Evolutionary conservation across 92 coral and sea anemone genomes (phyloP).

Genomic region (Micromussa lordhowensis): DNA sequence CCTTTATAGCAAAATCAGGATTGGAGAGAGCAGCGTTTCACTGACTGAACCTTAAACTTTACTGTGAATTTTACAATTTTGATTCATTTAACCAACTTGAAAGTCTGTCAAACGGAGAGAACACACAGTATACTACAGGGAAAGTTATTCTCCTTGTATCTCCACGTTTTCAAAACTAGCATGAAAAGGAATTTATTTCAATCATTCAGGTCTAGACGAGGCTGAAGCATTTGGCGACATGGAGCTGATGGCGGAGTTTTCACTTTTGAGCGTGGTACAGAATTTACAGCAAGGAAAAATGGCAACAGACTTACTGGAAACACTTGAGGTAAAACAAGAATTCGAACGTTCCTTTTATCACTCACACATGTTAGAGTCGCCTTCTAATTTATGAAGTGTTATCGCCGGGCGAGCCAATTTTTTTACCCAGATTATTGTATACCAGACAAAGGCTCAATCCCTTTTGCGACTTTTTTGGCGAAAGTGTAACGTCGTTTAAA

Average conservation of each 20-base stretch:
- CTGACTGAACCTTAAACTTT: not conserved
- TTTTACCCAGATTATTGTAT: too few species aligned
- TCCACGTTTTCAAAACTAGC: not conserved
- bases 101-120: not conserved
- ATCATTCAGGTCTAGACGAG: conserved; percentile 72
- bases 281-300: conserved; percentile 84
- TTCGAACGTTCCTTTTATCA: not conserved
- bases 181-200: not conserved
- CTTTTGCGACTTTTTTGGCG: too few species aligned
- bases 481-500: too few species aligned
- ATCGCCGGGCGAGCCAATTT: not conserved
- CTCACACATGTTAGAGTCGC: not conserved
- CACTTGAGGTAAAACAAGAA: conserved; percentile 69
- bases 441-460: too few species aligned
- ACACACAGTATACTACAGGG: too few species aligned
- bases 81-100: not conserved
- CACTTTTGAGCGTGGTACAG: conserved; percentile 66
- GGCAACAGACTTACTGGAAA: conserved; percentile 65
- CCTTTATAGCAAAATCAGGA: not conserved
- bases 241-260: conserved; percentile 87
- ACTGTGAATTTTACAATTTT: too few species aligned
- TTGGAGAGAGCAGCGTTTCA: not conserved
- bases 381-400: not conserved
- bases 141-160: not conserved
- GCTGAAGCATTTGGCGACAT: conserved; percentile 96